Base-by-base conservation (phyloP, 2,888 invertebrate species). In the Cantharis flavilabris region DNA sequence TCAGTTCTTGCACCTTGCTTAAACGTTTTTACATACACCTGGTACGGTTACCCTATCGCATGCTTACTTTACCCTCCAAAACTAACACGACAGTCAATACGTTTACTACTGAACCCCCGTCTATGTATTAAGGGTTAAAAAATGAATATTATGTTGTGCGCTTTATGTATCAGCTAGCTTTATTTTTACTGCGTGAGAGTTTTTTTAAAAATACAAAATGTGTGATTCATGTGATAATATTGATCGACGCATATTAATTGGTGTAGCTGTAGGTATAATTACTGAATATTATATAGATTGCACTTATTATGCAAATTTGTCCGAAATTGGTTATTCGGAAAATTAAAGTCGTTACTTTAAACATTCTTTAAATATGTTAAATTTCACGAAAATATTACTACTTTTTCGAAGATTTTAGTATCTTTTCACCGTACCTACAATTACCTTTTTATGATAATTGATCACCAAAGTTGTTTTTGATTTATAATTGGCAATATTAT, bases 201-300 rank as follows among this genome's bases (percentile, higher is more conserved):
- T 70, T 71, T 77, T 81, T 80, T 81, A 80, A 78, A 81, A 78
- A 81, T 77, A 78, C 80, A 81, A 81, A 80, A 80, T 81, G 80
- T 80, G 80, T 81, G 80, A 81, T 81, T 81, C 81, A 81, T 81
- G 77, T 81, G 80, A 77, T 73, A 77, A 71, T 81, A 82, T 82
- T 80, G 81, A 82, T 82, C 81, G 77, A 71, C 76, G 78, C 81
- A 81, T 81, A 78, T 73, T 76, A 80, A 80, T 80, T 73, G 62
- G 33, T 62, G 76, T 72, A 64, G 69, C 30, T 71, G 75, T 71
- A 71, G 62, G 75, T 75, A 75, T 71, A 71, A 28, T 67, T 28
- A 69, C 63, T 62, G 62, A 9, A 71, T 71, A 71, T 33, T 13
- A 13, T 49, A 49, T 33, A 33, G 0, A n/a, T 30, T 16, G 70